A percentile compares a stretch with the other conserved stretches of the same genome.
phyloP scores from a whole-genome alignment of 2,113 vertebrate species.

The Suricata suricatta region DNA sequence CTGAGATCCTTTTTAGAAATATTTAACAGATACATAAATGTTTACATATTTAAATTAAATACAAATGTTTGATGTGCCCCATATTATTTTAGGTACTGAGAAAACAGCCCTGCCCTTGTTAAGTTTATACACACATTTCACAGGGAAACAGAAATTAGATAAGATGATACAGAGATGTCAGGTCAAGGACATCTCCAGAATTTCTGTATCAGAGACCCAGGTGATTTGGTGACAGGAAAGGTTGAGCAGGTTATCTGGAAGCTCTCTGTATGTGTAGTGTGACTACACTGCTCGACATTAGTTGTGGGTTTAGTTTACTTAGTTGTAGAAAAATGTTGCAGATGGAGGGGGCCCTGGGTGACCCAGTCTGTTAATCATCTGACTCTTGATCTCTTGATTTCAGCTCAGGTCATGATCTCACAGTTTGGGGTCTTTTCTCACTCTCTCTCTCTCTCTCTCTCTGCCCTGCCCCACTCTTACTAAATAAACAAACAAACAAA shows the following conservation, averaged over 20 bases:
- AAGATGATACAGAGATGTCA: neutral
- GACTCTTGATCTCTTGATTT: no score
- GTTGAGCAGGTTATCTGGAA: neutral
- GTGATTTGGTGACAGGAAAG: neutral
- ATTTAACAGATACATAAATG: neutral
- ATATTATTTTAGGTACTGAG: neutral
- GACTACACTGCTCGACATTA: neutral
- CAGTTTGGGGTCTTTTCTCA: no score
- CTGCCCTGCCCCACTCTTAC: no score
- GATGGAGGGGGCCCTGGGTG: neutral
- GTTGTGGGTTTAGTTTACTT: neutral
- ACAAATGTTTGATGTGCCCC: neutral
- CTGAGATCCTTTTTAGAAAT: neutral
- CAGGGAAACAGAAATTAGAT: neutral
- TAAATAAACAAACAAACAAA: no score
- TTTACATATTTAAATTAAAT: neutral
- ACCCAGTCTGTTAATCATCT: no score
- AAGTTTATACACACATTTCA: neutral
- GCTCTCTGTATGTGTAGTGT: rapidly evolving
- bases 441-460: no score
- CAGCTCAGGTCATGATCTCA: no score
- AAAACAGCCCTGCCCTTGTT: neutral
- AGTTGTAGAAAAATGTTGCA: neutral
- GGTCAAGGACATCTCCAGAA: no score
- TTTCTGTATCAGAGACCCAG: neutral